Base-by-base conservation (phyloP, 2,113 vertebrate species). In the Lophochroa leadbeateri region DNA sequence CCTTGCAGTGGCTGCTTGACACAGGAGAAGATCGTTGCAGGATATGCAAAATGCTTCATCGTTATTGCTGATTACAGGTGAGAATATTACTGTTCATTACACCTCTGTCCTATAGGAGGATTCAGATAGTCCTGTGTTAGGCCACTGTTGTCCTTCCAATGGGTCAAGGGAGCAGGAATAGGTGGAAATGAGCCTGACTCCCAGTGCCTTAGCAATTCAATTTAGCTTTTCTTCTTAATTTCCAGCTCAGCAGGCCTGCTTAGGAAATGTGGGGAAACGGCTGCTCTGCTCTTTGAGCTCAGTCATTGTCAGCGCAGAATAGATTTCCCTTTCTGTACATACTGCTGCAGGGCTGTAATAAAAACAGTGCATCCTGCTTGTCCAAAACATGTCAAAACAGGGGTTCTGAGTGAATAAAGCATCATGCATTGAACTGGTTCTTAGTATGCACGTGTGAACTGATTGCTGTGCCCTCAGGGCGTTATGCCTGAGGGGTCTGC, bases 61-160 rank as follows among this genome's bases (percentile, higher is more conserved):
- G 99, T 99, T 71, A 98, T 99, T n/a, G 99, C 99, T 0, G 99
- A 99, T 96, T 99, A 98, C 98, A 99, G 99, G 99, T 99, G 89
- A 86, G 41, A 95, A 74, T 68, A 68, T 8, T 82, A 16, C 25
- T 69, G 2, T 65, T 86, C 35, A 23, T 53, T 69, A 21, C 24
- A 15, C 33, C 11, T 76, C 20, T 47, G 24, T 50, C 53, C 46
- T 1, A 0, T 47, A 69, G 65, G 69, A 89, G 37, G 61, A 49
- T 90, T 79, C 3, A 10, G 58, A 14, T 79, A 41, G 33, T 74
- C n/a, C 58, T 68, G 20, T 70, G n/a, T 74, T 37, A 35, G 31
- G 28, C 17, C n/a, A 2, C 37, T 84, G 3, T 27, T 70, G 16
- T 50, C 41, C 64, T 91, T 85, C 39, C 69, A 47, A 0, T 31